A percentile compares a stretch with the other conserved stretches of the same genome.
These are phyloP conservation scores for Anhinga rufa DNA, from an alignment of 2,113 vertebrate genomes.

Conservation along the genomic window DNA sequence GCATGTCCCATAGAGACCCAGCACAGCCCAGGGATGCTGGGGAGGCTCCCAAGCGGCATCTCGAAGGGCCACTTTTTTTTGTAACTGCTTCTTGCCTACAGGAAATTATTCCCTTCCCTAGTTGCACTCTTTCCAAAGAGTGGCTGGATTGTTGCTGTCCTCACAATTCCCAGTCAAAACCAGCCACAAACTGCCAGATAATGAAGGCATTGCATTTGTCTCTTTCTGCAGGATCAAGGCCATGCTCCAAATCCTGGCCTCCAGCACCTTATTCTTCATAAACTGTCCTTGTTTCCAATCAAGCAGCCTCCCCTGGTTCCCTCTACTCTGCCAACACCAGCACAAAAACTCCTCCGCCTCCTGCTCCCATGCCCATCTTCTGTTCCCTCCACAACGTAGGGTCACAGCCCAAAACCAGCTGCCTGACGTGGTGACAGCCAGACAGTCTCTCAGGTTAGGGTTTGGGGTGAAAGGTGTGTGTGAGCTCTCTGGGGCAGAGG, in stretches of 20 bases:
- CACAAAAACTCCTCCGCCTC: not conserved
- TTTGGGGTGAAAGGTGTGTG: rapidly evolving
- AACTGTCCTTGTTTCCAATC: not conserved
- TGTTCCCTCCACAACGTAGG: not conserved
- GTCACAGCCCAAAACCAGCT: not conserved
- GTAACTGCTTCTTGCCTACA: not conserved
- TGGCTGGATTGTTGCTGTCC: not conserved
- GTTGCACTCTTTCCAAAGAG: not conserved
- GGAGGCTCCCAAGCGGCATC: not conserved
- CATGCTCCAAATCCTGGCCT: not conserved
- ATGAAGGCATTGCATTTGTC: not conserved
- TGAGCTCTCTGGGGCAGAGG: not conserved
- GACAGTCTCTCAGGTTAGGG: rapidly evolving
- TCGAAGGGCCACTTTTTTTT: not conserved
- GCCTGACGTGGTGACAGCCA: not conserved
- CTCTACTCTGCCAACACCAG: not conserved
- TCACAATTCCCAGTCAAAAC: not conserved
- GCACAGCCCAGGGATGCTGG: not conserved
- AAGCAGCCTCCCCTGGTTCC: not conserved
- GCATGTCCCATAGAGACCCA: not conserved
- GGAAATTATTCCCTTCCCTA: not conserved
- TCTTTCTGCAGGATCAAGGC: not conserved
- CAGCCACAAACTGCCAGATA: not conserved
- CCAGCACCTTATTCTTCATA: not conserved
- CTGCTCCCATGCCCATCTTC: not conserved